Evolutionary conservation across 2,888 invertebrate species (phyloP).

Genomic region (Taphrorychus bicolor): DNA sequence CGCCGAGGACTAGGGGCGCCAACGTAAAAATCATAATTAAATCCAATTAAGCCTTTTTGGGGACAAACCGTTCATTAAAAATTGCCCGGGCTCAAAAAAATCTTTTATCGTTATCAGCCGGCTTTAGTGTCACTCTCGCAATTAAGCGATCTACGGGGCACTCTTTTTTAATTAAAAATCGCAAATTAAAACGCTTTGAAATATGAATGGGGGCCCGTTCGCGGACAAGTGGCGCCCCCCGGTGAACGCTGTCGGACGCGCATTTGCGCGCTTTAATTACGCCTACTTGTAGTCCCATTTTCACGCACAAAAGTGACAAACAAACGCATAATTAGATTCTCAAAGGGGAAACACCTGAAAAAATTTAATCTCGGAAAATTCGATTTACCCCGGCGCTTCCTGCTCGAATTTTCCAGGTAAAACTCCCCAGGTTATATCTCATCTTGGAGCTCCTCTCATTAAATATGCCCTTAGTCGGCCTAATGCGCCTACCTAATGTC

Average conservation of each 20-base stretch:
- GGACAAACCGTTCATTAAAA: conserved; percentile 29
- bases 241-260: neutral
- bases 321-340: neutral
- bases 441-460: neutral
- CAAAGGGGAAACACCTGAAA: conserved; percentile 4
- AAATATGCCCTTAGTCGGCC: conserved; percentile 5
- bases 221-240: neutral
- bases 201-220: neutral
- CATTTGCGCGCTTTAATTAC: neutral
- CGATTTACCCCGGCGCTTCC: neutral
- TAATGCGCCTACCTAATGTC: conserved; percentile 4
- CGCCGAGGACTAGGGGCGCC: neutral
- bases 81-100: conserved; percentile 11
- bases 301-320: neutral
- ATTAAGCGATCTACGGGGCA: conserved; percentile 6
- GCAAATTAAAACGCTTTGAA: conserved; percentile 10
- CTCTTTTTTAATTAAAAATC: conserved; percentile 19
- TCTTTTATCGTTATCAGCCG: conserved; percentile 17
- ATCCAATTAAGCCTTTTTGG: conserved; percentile 25
- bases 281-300: neutral
- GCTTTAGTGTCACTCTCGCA: conserved; percentile 17
- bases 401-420: neutral
- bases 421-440: neutral
- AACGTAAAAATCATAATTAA: conserved; percentile 26
- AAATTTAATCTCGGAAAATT: conserved; percentile 1